Conservation (phyloP, 2,888 invertebrate species). For the Lasioglossum marginatum region DNA sequence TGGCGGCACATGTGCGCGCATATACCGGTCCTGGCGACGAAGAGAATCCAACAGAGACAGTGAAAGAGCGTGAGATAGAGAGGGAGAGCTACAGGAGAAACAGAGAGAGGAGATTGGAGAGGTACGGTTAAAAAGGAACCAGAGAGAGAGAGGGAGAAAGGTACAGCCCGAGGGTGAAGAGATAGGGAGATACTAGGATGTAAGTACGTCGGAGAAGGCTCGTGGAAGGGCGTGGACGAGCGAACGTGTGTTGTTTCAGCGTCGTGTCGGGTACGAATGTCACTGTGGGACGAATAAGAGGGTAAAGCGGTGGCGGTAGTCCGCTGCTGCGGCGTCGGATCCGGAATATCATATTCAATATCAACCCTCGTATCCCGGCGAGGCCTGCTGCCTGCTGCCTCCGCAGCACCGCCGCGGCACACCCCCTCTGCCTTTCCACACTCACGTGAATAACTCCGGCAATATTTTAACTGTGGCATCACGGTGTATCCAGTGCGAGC, state of each 20-base stretch:
- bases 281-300: constrained; percentile 72
- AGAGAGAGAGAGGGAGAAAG: constrained; percentile 15
- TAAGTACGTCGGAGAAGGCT: constrained; percentile 56
- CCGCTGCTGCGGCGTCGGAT: constrained; percentile 72
- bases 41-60: neutral
- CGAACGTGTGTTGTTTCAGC: constrained; percentile 59
- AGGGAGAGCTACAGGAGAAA: neutral
- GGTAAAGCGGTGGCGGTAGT: constrained; percentile 73
- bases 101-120: neutral
- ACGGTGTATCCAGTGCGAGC: constrained; percentile 66
- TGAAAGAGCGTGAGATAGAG: neutral
- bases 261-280: constrained; percentile 61
- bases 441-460: constrained; percentile 78
- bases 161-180: constrained; percentile 47
- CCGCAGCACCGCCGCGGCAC: constrained; percentile 19
- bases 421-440: constrained; percentile 64
- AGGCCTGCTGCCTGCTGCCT: constrained; percentile 41
- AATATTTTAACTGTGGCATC: constrained; percentile 78
- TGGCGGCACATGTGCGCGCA: constrained; percentile 71
- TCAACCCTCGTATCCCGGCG: constrained; percentile 70
- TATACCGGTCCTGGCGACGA: neutral
- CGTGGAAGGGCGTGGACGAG: constrained; percentile 62
- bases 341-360: constrained; percentile 81
- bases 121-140: neutral
- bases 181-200: constrained; percentile 59